Base-by-base conservation (phyloP, 2,113 vertebrate species). In the Recurvirostra avosetta region DNA sequence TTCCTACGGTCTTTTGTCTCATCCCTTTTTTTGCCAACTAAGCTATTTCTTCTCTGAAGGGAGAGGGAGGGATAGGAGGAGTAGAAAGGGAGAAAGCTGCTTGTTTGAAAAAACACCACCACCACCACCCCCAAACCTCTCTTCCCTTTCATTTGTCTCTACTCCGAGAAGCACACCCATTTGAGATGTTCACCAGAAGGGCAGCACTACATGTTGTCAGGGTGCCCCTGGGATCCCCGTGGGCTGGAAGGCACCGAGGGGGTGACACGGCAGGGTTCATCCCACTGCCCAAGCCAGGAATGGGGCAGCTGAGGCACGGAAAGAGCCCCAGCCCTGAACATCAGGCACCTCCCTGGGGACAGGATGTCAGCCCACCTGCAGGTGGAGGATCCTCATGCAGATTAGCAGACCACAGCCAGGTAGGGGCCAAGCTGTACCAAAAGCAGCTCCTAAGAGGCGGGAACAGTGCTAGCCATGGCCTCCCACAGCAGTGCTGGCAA, bases 201-300 rank as follows among this genome's bases (percentile, higher is more conserved):
- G 40, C 19, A 29, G 36, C 2, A 0, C 3, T 40, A 27, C 0
- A 0, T 21, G 55, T 25, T 36, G n/a, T 4, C 32, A 13, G 53
- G n/a, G 32, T 18, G 30, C n/a, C 2, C 2, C 52, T 16, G 40
- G 6, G 21, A 3, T 61, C 38, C 23, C 26, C 10, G 11, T 5
- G 32, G 41, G 47, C 65, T 53, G 18, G 38, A 8, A 61, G 27
- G 5, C 32, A 76, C 9, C 0, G 0, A 70, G 18, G 8, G 5
- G 88, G 15, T 5, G 8, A 36, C 58, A 83, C 29, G 27, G 23
- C 43, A 80, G 29, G 36, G 32, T 20, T 81, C 32, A 84, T 20
- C 47, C n/a, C 73, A 74, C 25, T 8, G 0, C 5, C 11, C 40
- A 16, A 21, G 29, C 5, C 40, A 70, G n/a, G 4, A 77, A 1